Conservation (phyloP, 1,140 invertebrate genomes). For the Mya arenaria region DNA sequence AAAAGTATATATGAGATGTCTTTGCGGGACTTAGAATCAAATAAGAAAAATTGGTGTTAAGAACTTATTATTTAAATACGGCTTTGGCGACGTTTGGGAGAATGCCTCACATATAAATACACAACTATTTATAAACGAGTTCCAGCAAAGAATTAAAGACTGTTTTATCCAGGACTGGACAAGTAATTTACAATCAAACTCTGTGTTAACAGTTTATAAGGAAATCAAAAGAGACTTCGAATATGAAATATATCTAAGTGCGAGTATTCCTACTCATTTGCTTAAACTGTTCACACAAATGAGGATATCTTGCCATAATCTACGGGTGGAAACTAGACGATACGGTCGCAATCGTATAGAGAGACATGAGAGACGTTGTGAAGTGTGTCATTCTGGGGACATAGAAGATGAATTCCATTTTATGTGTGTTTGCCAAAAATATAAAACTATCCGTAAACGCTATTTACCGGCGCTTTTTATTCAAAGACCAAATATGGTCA, state of each 20-base stretch:
- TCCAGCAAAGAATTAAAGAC: conserved; percentile 3
- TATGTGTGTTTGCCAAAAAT: neutral
- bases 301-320: neutral
- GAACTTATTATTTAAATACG: neutral
- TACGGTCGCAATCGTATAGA: neutral
- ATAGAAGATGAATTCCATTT: conserved; percentile 24
- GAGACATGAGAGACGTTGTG: neutral
- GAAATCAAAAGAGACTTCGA: neutral
- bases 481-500: neutral
- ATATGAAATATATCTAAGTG: conserved; percentile 2
- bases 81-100: neutral
- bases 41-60: conserved; percentile 7
- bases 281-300: neutral
- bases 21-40: neutral
- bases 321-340: neutral
- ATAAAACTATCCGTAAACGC: conserved; percentile 12
- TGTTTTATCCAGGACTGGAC: conserved; percentile 5
- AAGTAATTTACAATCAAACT: neutral
- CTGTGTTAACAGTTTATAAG: neutral
- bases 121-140: neutral
- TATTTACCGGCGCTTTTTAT: neutral
- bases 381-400: neutral
- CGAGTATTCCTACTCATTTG: neutral
- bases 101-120: neutral
- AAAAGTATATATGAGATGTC: neutral